Evolutionary conservation across 1,140 invertebrate genomes (phyloP), one percentile per base, ranked within the genome.

Genomic region (Hermetia illucens): DNA sequence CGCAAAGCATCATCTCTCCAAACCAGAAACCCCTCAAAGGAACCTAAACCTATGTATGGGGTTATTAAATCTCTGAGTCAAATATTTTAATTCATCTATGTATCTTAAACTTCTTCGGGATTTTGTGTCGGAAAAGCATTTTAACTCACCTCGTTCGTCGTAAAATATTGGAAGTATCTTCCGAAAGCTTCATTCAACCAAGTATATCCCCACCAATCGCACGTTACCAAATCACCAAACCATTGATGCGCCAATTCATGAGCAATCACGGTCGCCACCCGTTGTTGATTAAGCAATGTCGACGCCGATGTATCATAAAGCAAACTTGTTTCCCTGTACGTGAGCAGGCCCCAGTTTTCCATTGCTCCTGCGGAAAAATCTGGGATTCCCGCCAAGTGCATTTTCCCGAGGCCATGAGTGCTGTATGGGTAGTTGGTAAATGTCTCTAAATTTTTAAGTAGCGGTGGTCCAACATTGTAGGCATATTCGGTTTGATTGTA

Each of bases 331-430:
- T 76, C 38, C 34, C 21, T 49, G 36, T 72, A 77, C 3, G 69
- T 72, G 2, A 76, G 64, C 1, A 78, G 51, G 6, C 75, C 75
- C 75, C 82, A 89, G 59, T 88, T 85, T 53, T 88, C 84, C 81
- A 89, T 86, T 17, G 84, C 88, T 21, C 79, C 83, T 0, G 83
- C 75, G 1, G 69, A 65, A 61, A 91, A 92, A 61, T 85, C 80
- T 4, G 82, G 81, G 37, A 84, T 72, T 27, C 77, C 73, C 27
- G 79, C 75, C 55, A 86, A 71, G 42, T 84, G 77, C 64, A 78
- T 66, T 50, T 79, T 78, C 24, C 65, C 44, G 15, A 57, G 50
- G 25, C 60, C 48, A 35, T 62, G 41, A 2, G n/a, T 9, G 34
- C 62, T 65, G 52, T 69, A 75, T 31, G 59, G 54, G 15, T 65